Percentiles rank a stretch among this genome's conserved stretches.
Evolutionary conservation across 2,113 vertebrate species (phyloP).

Genomic region (Neotragus pygmaeus): DNA sequence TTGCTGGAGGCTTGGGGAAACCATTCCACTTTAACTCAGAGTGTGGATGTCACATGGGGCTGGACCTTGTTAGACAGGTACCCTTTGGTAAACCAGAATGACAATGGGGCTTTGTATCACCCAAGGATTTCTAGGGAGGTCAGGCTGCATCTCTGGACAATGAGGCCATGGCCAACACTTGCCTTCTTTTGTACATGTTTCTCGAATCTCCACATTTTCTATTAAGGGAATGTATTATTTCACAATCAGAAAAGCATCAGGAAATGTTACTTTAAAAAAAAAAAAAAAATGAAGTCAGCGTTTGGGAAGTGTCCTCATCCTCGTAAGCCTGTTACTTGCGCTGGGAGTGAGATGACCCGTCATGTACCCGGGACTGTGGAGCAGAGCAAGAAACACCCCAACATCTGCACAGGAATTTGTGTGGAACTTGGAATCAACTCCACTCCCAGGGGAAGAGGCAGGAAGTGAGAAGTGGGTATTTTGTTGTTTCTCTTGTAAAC

Average conservation of each 20-base stretch:
- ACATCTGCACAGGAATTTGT: slow-evolving; percentile 57
- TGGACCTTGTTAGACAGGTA: neutral
- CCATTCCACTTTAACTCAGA: neutral
- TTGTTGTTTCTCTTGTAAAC: slow-evolving; percentile 65
- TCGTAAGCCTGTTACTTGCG: neutral
- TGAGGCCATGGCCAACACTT: neutral
- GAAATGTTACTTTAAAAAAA: neutral
- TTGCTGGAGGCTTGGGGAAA: neutral
- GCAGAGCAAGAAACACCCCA: neutral
- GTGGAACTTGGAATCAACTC: neutral
- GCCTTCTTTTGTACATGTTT: neutral
- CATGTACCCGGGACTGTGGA: neutral
- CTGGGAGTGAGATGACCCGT: neutral
- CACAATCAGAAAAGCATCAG: neutral
- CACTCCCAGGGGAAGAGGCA: slow-evolving; percentile 32
- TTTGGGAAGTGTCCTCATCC: slow-evolving; percentile 32
- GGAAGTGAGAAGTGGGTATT: slow-evolving; percentile 55
- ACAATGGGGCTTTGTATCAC: neutral
- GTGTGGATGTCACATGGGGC: neutral
- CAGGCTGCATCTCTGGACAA: neutral
- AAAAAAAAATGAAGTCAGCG: neutral
- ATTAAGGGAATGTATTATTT: neutral
- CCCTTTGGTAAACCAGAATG: neutral
- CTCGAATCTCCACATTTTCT: neutral
- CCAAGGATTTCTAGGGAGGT: neutral